A percentile compares a stretch with the other conserved stretches of the same genome.
These are phyloP conservation scores for Scelioninae gen. 1 DNA, from an alignment of 2,888 invertebrate species.

Conservation along the genomic window DNA sequence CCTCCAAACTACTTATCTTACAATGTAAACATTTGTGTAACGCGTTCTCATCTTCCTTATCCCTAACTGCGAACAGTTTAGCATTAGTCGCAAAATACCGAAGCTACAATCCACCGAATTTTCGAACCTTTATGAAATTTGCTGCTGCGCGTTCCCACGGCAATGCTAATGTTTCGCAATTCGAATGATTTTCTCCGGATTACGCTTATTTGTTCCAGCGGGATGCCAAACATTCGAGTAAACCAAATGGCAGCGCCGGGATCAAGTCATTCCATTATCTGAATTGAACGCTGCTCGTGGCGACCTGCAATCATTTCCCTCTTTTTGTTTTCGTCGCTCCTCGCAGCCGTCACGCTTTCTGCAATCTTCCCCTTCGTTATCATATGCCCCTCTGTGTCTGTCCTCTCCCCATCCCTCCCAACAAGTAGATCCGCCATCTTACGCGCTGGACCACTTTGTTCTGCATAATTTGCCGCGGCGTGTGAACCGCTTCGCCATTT, in stretches of 20 bases:
- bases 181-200: constrained; percentile 33
- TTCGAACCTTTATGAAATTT: constrained; percentile 10
- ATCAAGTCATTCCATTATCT: constrained; percentile 84
- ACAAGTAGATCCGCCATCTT: constrained; percentile 42
- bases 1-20: too few species aligned
- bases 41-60: not conserved
- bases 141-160: constrained; percentile 33
- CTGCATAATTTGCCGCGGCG: constrained; percentile 65
- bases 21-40: constrained; percentile 2
- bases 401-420: not conserved
- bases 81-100: constrained; percentile 11
- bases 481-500: constrained; percentile 54
- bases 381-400: constrained; percentile 28
- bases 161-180: constrained; percentile 30
- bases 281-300: constrained; percentile 82
- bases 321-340: constrained; percentile 59
- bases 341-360: constrained; percentile 35
- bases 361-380: constrained; percentile 45
- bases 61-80: constrained; percentile 3
- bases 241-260: constrained; percentile 72
- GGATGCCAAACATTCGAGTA: constrained; percentile 25
- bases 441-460: constrained; percentile 62
- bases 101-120: constrained; percentile 8
- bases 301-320: constrained; percentile 76
- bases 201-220: constrained; percentile 51